Percentiles rank a stretch among this genome's conserved stretches.
phyloP scores from a whole-genome alignment of 2,797 vertebrate genomes.

The Dendrocincla tyrannina region DNA sequence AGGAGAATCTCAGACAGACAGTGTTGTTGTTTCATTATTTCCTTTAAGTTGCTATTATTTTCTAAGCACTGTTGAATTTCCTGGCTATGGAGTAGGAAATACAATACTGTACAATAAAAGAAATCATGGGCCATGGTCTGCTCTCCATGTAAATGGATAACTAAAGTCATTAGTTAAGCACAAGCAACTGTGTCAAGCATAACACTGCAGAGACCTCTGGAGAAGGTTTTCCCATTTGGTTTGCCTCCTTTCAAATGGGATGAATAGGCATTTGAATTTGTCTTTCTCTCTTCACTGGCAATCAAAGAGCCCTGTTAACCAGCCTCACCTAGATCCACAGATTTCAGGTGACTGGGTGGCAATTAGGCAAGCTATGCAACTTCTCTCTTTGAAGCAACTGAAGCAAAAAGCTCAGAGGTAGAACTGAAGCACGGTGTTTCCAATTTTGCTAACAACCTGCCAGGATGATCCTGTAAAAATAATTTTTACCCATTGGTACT shows the following conservation, averaged over 20 bases:
- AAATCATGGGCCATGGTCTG: neutral
- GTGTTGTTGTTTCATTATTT: neutral
- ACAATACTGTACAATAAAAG: neutral
- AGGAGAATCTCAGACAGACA: neutral
- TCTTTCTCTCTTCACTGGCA: neutral
- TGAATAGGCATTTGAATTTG: neutral
- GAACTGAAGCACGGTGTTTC: neutral
- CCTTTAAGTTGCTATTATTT: neutral
- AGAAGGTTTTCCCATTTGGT: neutral
- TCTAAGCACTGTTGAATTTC: neutral
- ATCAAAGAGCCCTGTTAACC: neutral
- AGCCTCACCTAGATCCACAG: neutral
- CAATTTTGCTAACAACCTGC: neutral
- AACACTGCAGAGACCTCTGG: neutral
- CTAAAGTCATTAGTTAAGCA: neutral
- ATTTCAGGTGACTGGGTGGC: neutral
- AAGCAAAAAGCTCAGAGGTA: neutral
- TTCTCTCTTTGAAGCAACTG: neutral
- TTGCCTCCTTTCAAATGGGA: neutral
- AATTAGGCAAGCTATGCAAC: neutral
- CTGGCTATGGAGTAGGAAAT: neutral
- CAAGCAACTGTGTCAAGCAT: neutral
- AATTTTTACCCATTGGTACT: neutral
- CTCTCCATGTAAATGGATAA: neutral
- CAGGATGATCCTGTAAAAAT: neutral